These are phyloP conservation scores for Triplophysa yarkandensis DNA, from an alignment of 2,797 vertebrate species.

Conservation along the genomic window DNA sequence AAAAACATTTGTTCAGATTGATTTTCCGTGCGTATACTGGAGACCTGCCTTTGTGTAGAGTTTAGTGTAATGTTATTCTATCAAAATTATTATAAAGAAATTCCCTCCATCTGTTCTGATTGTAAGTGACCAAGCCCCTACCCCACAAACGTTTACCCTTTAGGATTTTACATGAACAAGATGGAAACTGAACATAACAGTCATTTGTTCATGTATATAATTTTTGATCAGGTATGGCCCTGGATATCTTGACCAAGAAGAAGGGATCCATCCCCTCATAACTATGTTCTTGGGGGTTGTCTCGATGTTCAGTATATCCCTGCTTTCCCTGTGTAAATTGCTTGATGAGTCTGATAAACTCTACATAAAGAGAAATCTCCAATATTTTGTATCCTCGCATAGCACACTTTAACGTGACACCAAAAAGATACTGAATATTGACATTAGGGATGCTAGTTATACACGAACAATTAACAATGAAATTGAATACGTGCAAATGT, in stretches of 20 bases:
- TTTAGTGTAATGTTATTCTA: neutral
- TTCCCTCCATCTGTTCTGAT: neutral
- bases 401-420: constrained; percentile 19
- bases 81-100: neutral
- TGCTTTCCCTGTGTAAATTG: neutral
- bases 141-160: neutral
- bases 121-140: neutral
- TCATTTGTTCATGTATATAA: neutral
- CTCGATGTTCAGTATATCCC: no score
- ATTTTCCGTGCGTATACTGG: neutral
- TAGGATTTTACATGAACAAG: no score
- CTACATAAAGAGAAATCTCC: constrained; percentile 15
- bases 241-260: no score
- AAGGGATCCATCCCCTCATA: no score
- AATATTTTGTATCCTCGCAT: neutral
- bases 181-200: no score
- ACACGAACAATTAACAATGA: constrained; percentile 33
- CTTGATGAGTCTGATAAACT: neutral
- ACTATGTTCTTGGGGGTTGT: no score
- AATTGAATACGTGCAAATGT: constrained; percentile 64
- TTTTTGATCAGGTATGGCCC: neutral
- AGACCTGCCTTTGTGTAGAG: constrained; percentile 26
- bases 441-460: constrained; percentile 26
- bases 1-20: neutral
- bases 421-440: constrained; percentile 18